Evolutionary conservation across 2,888 invertebrate species (phyloP), one percentile per base, ranked within the genome.

Genomic region (Diadegma fenestrale): DNA sequence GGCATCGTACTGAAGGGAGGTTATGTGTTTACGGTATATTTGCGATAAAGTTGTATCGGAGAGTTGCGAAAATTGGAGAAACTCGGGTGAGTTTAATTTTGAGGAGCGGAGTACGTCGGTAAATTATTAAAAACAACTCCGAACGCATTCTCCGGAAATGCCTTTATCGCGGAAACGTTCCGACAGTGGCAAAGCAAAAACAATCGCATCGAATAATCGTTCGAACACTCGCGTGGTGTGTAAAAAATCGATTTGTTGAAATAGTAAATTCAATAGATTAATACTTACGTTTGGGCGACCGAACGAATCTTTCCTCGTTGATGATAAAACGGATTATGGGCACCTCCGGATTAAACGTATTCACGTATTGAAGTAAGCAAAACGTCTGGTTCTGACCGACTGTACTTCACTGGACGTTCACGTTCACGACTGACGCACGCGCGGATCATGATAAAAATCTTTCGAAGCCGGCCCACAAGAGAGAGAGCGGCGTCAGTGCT

Each of bases 401-500:
- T 66, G 63, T 79, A 73, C 86, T 69, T 87, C 85, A 85, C 41
- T 66, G 63, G 77, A 73, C 86, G 72, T 87, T 86, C 81, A 68
- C 61, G 63, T 87, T 86, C 81, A 68, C 61, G 63, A 75, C 71
- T 76, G 77, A 84, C 87, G 84, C 88, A 87, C 84, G 86, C 85
- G 85, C 82, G 86, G 75, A 84, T 37, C 37, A 37, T 84, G 26
- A 45, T 80, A 84, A 87, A 88, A 87, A 87, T 76, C 82, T 86
- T 88, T 87, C 84, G 87, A 88, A 84, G 73, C 86, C 85, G 85
- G 51, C 72, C 63, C 33, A 22, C 22, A 26, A 19, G 22, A 19
- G 2, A 26, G 26, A 26, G 14, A 12, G 26, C 26, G 58, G 58
- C 5, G 22, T 14, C 58, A 58, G 26, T 66, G 30, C 45, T 45